phyloP scores from a whole-genome alignment of 2,888 invertebrate genomes.

The Tetropium fuscum region DNA sequence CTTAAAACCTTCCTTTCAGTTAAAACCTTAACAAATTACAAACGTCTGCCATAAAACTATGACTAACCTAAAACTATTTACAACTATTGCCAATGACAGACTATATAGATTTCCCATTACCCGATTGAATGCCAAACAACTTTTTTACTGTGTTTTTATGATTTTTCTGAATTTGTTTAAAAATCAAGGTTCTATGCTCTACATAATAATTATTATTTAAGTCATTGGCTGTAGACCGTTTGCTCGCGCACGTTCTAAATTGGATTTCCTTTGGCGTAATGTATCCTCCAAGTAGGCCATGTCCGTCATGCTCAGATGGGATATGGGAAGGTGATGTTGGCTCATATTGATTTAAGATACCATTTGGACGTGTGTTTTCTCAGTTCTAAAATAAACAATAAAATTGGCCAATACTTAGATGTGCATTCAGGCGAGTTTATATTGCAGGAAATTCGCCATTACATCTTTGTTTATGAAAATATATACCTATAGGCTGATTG shows the following conservation, averaged over 20 bases:
- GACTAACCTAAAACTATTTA: slow-evolving; percentile 13
- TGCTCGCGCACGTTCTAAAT: neutral
- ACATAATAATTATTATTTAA: slow-evolving; percentile 10
- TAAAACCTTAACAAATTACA: too few species aligned
- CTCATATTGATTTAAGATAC: slow-evolving; percentile 24
- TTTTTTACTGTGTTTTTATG: slow-evolving; percentile 3
- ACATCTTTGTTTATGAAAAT: too few species aligned
- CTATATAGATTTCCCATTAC: neutral
- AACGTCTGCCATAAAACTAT: neutral
- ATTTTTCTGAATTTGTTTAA: slow-evolving; percentile 2
- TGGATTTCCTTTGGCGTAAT: slow-evolving; percentile 25
- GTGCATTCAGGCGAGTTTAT: too few species aligned
- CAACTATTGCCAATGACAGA: neutral
- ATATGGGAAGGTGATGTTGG: slow-evolving; percentile 28
- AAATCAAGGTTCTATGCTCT: slow-evolving; percentile 14
- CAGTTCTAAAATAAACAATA: too few species aligned
- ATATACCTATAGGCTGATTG: too few species aligned
- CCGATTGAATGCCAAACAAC: neutral
- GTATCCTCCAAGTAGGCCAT: slow-evolving; percentile 30
- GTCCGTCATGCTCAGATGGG: slow-evolving; percentile 30
- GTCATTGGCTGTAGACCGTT: neutral
- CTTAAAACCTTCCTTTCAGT: too few species aligned
- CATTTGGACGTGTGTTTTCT: slow-evolving; percentile 6
- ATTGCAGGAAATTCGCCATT: too few species aligned
- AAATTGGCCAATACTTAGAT: too few species aligned